Evolutionary conservation across 2,888 invertebrate genomes (phyloP).

Genomic region (Stenichneumon culpator): DNA sequence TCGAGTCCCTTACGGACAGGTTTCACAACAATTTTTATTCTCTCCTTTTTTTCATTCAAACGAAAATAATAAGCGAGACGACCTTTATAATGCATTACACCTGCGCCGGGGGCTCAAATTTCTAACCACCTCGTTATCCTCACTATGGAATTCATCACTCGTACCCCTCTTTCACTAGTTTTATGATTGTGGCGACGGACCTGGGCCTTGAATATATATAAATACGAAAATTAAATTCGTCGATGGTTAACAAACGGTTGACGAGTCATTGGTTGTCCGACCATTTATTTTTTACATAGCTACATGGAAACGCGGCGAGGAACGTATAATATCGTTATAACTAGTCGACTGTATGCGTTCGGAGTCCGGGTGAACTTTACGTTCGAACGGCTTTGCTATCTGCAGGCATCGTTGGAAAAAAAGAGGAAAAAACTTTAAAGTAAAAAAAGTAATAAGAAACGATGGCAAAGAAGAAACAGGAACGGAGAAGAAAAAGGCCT

Average conservation of each 20-base stretch:
- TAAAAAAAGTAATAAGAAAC: constrained; percentile 30
- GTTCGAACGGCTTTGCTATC: neutral
- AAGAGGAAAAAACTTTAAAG: constrained; percentile 50
- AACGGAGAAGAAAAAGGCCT: constrained; percentile 68
- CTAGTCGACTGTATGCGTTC: neutral
- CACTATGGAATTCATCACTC: constrained; percentile 1
- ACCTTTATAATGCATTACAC: constrained; percentile 70
- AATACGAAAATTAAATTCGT: neutral
- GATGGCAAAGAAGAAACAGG: constrained; percentile 47
- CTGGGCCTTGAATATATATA: neutral
- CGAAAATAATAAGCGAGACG: constrained; percentile 57
- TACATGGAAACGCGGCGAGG: too few species aligned
- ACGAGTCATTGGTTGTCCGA: neutral
- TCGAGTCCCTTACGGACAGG: constrained; percentile 55
- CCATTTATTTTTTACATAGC: neutral
- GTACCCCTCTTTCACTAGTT: neutral
- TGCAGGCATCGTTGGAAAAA: constrained; percentile 37
- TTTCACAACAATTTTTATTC: constrained; percentile 52
- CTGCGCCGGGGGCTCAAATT: constrained; percentile 65
- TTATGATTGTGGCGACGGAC: neutral
- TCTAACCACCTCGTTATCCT: constrained; percentile 56
- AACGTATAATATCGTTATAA: neutral
- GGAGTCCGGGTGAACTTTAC: neutral
- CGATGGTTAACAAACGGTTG: neutral
- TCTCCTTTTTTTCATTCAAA: constrained; percentile 28